Base-by-base conservation (phyloP, 1,140 invertebrate genomes). In the Onthophagus taurus region DNA sequence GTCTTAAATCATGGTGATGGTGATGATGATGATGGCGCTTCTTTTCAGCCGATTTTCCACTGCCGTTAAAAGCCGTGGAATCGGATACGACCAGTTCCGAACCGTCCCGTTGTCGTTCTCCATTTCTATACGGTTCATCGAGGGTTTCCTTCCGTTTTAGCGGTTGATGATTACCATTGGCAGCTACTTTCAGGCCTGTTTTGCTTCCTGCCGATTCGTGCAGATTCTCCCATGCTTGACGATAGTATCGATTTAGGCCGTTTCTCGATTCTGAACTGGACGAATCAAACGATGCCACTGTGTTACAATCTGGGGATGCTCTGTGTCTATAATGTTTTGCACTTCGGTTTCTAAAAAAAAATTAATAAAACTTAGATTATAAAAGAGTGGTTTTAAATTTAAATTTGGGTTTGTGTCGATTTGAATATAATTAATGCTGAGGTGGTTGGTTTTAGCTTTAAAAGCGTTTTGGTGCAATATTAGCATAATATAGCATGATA, bases 201-300 rank as follows among this genome's bases (percentile, higher is more conserved):
- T 77, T 77, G 31, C 73, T 74, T 17, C 78, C 75, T 8, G 83
- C 74, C 11, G 83, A 82, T 65, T 89, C 84, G 59, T 90, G 86
- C 3, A 93, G 72, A 61, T 92, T 90, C 57, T 91, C 87, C 89
- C 89, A 93, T 3, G 89, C 89, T 62, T 89, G 82, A 12, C 86
- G 75, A 66, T 93, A 93, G 55, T 72, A 79, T 52, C 86, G 78
- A 63, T 89, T 91, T 38, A 92, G 69, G 23, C 87, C 77, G 53
- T 77, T 77, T 30, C 86, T 73, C 11, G 85, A 85, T 53, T 89
- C 86, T 0, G 85, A 88, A 35, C 83, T 83, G 44, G 84, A 84
- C 36, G 85, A 87, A 57, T 88, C 85, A 54, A 88, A 83, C 20
- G 85, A 89, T 16, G 85, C 86, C 21, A 88, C 85, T 8, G 85